A percentile compares a stretch with the other conserved stretches of the same genome.
Evolutionary conservation across 2,888 invertebrate species (phyloP).

Genomic region (Acleris emargana): DNA sequence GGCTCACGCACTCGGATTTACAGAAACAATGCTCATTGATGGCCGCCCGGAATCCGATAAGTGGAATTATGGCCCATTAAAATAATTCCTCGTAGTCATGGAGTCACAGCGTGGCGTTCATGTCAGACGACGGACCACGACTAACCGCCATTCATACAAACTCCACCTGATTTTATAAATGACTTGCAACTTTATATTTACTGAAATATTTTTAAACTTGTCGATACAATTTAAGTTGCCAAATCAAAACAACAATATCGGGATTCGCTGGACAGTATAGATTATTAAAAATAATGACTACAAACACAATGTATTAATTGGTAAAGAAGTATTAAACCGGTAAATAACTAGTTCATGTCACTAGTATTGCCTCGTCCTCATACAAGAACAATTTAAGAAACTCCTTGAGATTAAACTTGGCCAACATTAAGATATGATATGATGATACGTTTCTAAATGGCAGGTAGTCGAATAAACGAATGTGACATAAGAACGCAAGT

Average conservation of each 20-base stretch:
- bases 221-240: constrained; percentile 6
- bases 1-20: constrained; percentile 64
- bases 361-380: too few relatives aligned
- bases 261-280: too few relatives aligned
- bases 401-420: too few relatives aligned
- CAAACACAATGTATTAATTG: too few relatives aligned
- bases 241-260: not conserved
- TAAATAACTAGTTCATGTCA: too few relatives aligned
- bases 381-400: too few relatives aligned
- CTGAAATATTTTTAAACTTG: not conserved
- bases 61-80: constrained; percentile 70
- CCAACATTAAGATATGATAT: too few relatives aligned
- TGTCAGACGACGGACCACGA: constrained; percentile 36
- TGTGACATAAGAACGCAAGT: not conserved
- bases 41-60: constrained; percentile 63
- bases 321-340: too few relatives aligned
- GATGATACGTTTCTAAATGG: too few relatives aligned
- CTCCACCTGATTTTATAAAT: not conserved
- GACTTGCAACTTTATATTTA: not conserved
- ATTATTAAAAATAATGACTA: too few relatives aligned
- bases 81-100: constrained; percentile 66
- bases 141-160: constrained; percentile 40
- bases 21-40: constrained; percentile 67
- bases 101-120: constrained; percentile 41
- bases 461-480: too few relatives aligned